phyloP scores from a whole-genome alignment of 1,140 invertebrate species.

The Drosophila malerkotliana region DNA sequence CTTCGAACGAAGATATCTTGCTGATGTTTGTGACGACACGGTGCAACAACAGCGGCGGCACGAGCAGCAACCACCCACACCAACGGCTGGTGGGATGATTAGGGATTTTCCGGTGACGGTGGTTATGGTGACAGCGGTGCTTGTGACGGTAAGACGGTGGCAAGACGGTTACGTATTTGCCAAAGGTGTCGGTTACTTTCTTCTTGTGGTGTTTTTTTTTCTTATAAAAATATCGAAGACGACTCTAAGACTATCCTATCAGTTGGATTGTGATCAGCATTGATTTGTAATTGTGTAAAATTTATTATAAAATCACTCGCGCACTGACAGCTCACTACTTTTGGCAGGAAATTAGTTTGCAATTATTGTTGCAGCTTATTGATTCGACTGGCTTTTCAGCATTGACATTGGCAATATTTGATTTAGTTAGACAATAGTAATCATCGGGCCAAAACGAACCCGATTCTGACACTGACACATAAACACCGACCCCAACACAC shows the following conservation, averaged over 20 bases:
- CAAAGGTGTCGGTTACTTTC: background rate
- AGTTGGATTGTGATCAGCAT: constrained; percentile 8
- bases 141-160: constrained; percentile 26
- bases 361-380: constrained; percentile 27
- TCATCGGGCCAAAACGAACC: constrained; percentile 9
- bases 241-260: constrained; percentile 1
- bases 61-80: constrained; percentile 17
- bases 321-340: background rate
- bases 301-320: constrained; percentile 22
- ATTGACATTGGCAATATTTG: constrained; percentile 45
- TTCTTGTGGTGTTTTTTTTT: background rate
- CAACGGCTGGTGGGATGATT: constrained; percentile 37
- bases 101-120: constrained; percentile 13
- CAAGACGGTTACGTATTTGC: constrained; percentile 27
- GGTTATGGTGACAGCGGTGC: constrained; percentile 10
- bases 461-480: constrained; percentile 45
- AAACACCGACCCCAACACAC: constrained; percentile 25
- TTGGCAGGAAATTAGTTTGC: constrained; percentile 30
- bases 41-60: constrained; percentile 45
- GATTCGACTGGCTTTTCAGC: constrained; percentile 14
- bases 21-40: constrained; percentile 63
- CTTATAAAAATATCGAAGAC: constrained; percentile 2
- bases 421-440: background rate
- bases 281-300: constrained; percentile 21
- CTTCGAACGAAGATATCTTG: constrained; percentile 84